phyloP scores from a whole-genome alignment of 2,888 invertebrate genomes.

The Crepidodera aurea region DNA sequence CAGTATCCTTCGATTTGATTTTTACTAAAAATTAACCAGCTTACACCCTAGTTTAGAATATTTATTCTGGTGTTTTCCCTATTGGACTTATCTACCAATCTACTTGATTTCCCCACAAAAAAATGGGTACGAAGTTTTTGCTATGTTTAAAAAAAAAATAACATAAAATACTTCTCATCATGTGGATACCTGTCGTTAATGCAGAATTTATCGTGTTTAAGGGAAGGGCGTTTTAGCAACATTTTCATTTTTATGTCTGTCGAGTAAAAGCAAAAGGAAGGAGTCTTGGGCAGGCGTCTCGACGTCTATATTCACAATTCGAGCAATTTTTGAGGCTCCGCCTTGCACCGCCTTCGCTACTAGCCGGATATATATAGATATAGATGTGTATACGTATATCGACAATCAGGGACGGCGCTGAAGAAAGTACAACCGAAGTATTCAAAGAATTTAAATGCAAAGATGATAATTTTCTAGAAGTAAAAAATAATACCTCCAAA shows the following conservation, averaged over 20 bases:
- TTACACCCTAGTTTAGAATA: too few species aligned
- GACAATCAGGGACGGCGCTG: conserved; percentile 3
- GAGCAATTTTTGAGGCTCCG: conserved; percentile 57
- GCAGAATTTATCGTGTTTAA: conserved; percentile 6
- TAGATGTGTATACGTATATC: conserved; percentile 17
- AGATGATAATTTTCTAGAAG: too few species aligned
- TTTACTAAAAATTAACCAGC: too few species aligned
- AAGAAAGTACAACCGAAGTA: not conserved
- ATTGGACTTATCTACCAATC: too few species aligned
- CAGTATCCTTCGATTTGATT: too few species aligned
- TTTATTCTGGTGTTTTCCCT: too few species aligned
- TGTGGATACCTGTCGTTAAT: conserved; percentile 5
- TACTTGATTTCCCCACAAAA: too few species aligned
- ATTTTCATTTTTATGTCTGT: conserved; percentile 28
- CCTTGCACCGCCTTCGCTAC: conserved; percentile 58
- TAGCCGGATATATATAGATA: conserved; percentile 47
- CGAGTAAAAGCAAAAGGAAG: conserved; percentile 25
- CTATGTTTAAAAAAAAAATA: not conserved
- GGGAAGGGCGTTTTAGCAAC: conserved; percentile 4
- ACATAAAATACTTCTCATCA: conserved; percentile 5
- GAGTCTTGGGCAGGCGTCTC: conserved; percentile 46
- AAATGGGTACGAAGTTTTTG: too few species aligned
- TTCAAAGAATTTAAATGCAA: too few species aligned
- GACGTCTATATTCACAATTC: conserved; percentile 49
- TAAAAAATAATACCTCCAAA: too few species aligned